phyloP scores from a whole-genome alignment of 2,113 vertebrate genomes.

The Anseranas semipalmata region DNA sequence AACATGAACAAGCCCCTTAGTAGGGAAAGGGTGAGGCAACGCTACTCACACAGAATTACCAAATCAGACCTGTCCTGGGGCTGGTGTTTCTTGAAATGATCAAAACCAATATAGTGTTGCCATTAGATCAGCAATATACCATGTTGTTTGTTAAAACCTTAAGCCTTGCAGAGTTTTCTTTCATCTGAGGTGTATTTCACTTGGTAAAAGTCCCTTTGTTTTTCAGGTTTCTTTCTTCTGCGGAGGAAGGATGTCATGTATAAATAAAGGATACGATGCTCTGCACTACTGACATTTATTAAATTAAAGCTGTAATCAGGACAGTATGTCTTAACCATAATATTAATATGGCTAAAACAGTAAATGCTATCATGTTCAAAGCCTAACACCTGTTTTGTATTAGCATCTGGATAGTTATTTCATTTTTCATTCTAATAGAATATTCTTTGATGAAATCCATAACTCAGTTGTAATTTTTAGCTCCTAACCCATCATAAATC shows the following conservation, averaged over 20 bases:
- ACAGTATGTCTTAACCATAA: constrained; percentile 52
- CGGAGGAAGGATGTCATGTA: neutral
- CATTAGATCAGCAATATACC: neutral
- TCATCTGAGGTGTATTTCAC: neutral
- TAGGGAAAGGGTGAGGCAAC: neutral
- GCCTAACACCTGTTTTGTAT: constrained; percentile 49
- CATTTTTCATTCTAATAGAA: constrained; percentile 40
- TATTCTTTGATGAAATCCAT: constrained; percentile 41
- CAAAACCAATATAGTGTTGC: rapidly evolving
- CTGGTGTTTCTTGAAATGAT: neutral
- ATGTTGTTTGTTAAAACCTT: neutral
- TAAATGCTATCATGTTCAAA: constrained; percentile 29
- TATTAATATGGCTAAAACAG: constrained; percentile 41
- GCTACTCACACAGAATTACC: neutral
- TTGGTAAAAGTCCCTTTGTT: neutral
- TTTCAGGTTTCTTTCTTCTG: neutral
- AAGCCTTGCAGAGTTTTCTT: neutral
- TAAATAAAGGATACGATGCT: constrained; percentile 32
- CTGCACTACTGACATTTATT: constrained; percentile 28
- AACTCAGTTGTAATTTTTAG: constrained; percentile 16
- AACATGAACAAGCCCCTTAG: neutral
- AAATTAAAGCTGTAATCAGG: constrained; percentile 55
- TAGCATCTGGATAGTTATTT: constrained; percentile 9
- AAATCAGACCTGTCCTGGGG: neutral
- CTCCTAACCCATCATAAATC: neutral